Base-by-base conservation (phyloP, 2,797 vertebrate species). In the Amazona ochrocephala region DNA sequence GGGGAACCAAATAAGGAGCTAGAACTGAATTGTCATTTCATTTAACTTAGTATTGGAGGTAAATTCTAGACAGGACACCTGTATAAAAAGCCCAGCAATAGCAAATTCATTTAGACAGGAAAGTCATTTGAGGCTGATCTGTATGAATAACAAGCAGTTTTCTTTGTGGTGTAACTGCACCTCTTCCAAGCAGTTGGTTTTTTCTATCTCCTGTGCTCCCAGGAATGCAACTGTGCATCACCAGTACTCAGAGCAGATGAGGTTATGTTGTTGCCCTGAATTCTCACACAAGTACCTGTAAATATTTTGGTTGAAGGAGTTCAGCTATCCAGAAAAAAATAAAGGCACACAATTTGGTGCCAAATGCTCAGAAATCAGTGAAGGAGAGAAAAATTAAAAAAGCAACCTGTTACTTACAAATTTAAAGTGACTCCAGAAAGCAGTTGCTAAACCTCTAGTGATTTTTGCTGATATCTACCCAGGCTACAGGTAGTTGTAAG, bases 401-500 rank as follows among this genome's bases (percentile, higher is more conserved):
- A 27, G 20, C 90, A 76, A 90, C 44, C 79, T 76, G 51, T 75
- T 92, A 78, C 27, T 71, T 94, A 90, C 48, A 89, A 85, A 70
- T 89, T 90, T 93, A 72, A 58, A 87, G 54, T 78, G 62, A 72
- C 66, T 91, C 90, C 87, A 75, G 76, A 96, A 94, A 79, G 66
- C 44, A 58, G 42, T 79, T 87, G 16, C 61, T 74, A 67, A 92
- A 50, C 48, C 83, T 91, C 62, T 54, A 47, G 67, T 67, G 53
- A 56, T 66, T 95, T 92, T 95, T 50, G 48, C 20, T 79, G 70
- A 84, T 90, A 86, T 58, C 32, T 45, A 51, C 39, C 45, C 53
- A 48, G 41, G 42, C 47, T 65, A 30, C 62, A 30, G 67, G 58
- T 62, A 56, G 68, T 64, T 68, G 84, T 75, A 70, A 77, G 65